Evolutionary conservation across 2,888 invertebrate species (phyloP).

Genomic region (Orchestes rusci): DNA sequence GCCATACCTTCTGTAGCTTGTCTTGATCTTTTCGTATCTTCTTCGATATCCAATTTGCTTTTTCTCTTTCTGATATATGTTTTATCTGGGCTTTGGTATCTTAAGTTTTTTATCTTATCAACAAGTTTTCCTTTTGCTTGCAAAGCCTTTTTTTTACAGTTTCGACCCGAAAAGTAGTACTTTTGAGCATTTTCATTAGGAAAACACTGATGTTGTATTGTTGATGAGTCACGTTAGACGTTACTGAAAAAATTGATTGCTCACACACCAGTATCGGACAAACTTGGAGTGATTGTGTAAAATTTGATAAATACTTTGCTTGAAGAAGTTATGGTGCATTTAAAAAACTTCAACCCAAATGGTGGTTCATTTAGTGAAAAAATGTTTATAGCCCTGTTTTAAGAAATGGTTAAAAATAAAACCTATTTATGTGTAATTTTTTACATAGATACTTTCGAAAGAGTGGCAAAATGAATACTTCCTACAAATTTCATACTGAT

Average conservation of each 20-base stretch:
- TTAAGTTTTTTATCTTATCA: slow-evolving; percentile 11
- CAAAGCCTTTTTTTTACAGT: neutral
- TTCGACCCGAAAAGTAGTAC: slow-evolving; percentile 5
- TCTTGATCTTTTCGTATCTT: neutral
- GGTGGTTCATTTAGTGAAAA: too few relatives aligned
- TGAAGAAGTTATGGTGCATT: too few relatives aligned
- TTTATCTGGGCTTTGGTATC: slow-evolving; percentile 13
- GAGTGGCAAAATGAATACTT: too few relatives aligned
- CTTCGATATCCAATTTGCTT: neutral
- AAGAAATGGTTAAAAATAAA: too few relatives aligned
- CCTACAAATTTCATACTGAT: too few relatives aligned
- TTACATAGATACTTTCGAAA: too few relatives aligned
- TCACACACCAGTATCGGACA: neutral
- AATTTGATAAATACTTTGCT: too few relatives aligned
- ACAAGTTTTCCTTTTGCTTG: slow-evolving; percentile 11
- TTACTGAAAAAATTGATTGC: neutral
- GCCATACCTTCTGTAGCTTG: neutral
- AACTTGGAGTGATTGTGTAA: too few relatives aligned
- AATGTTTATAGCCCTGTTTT: too few relatives aligned
- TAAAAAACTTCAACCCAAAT: too few relatives aligned
- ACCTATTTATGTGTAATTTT: too few relatives aligned
- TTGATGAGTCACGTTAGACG: slow-evolving; percentile 5
- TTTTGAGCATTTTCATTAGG: slow-evolving; percentile 8
- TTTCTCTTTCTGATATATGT: slow-evolving; percentile 5
- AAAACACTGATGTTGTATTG: slow-evolving; percentile 11